phyloP scores from a whole-genome alignment of 2,888 invertebrate species.

The Drosophila atripex region DNA sequence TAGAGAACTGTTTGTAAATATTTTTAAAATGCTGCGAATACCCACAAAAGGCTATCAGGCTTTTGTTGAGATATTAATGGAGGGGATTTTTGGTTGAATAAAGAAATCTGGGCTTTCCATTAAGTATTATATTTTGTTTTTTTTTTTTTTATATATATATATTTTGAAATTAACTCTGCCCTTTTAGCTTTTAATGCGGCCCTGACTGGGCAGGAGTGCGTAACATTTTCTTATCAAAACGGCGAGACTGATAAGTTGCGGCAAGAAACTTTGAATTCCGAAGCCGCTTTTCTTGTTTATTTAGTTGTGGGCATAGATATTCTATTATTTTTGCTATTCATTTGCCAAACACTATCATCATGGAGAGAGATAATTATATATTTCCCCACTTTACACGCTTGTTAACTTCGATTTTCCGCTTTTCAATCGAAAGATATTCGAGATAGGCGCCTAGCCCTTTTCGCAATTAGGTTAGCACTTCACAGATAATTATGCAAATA shows the following conservation, averaged over 20 bases:
- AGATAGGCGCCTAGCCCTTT: background rate
- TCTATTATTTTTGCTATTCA: constrained; percentile 29
- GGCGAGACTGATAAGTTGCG: constrained; percentile 50
- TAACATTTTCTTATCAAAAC: constrained; percentile 61
- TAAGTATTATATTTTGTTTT: background rate
- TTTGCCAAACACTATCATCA: background rate
- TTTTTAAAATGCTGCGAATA: constrained; percentile 13
- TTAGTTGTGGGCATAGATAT: constrained; percentile 11
- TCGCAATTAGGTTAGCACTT: constrained; percentile 8
- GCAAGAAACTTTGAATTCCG: constrained; percentile 36
- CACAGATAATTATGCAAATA: constrained; percentile 30
- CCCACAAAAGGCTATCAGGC: background rate
- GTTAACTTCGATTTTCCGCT: background rate
- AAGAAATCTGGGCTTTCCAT: background rate
- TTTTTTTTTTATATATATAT: too few relatives aligned
- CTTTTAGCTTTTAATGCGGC: constrained; percentile 8
- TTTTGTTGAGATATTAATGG: constrained; percentile 1
- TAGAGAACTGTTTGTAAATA: constrained; percentile 31
- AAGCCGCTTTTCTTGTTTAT: constrained; percentile 15
- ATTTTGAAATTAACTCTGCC: background rate
- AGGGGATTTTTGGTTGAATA: constrained; percentile 1
- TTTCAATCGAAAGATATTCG: background rate
- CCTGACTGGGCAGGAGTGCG: constrained; percentile 44
- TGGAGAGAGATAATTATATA: background rate
- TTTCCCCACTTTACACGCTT: background rate